These are phyloP conservation scores for Geopemphigus sp. DNA, from an alignment of 1,140 invertebrate species.

Conservation along the genomic window DNA sequence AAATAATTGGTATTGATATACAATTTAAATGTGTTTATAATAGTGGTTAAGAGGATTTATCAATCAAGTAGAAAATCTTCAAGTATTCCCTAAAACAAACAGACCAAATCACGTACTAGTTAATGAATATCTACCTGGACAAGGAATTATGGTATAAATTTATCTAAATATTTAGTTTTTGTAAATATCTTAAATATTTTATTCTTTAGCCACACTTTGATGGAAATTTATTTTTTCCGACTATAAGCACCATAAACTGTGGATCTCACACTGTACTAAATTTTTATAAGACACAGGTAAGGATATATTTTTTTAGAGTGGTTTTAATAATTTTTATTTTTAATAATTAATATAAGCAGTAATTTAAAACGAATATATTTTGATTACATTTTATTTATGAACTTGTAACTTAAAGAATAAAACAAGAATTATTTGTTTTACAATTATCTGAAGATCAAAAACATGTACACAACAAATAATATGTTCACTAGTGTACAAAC, in stretches of 20 bases:
- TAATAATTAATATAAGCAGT: too few species aligned
- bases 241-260: conserved; percentile 87
- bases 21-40: neutral
- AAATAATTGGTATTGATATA: neutral
- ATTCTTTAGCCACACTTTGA: conserved; percentile 80
- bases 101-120: conserved; percentile 90
- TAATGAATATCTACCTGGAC: conserved; percentile 91
- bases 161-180: conserved; percentile 46
- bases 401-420: neutral
- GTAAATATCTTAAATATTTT: conserved; percentile 50
- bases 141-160: conserved; percentile 79
- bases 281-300: conserved; percentile 63
- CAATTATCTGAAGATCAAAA: too few species aligned
- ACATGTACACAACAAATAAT: too few species aligned
- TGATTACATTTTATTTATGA: neutral
- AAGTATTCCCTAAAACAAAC: conserved; percentile 72
- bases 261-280: conserved; percentile 87
- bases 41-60: conserved; percentile 79
- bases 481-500: too few species aligned
- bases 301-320: too few species aligned
- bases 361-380: too few species aligned
- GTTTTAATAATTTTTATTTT: too few species aligned
- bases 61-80: conserved; percentile 69
- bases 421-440: too few species aligned
- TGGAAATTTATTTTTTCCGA: conserved; percentile 89